Evolutionary conservation across 2,113 vertebrate genomes (phyloP).

Genomic region (Perccottus glenii): DNA sequence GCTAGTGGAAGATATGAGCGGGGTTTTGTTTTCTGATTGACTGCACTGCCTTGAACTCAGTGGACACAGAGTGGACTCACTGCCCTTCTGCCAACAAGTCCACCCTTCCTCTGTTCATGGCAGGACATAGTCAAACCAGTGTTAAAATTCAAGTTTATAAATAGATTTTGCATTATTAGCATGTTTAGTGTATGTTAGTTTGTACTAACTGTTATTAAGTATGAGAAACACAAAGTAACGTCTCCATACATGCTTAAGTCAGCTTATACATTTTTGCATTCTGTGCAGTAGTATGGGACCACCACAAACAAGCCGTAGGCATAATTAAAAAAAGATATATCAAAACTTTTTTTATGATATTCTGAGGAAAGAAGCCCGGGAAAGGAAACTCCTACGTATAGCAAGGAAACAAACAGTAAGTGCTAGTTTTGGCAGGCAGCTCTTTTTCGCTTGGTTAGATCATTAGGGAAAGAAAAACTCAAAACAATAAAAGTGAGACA

Average conservation of each 20-base stretch:
- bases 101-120: slow-evolving; percentile 23
- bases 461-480: slow-evolving; percentile 46
- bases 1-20: slow-evolving; percentile 37
- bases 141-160: not conserved
- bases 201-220: slow-evolving; percentile 12
- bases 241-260: not conserved
- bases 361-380: slow-evolving; percentile 45
- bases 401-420: slow-evolving; percentile 22
- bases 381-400: slow-evolving; percentile 38
- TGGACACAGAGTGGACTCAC: slow-evolving; percentile 1
- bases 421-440: slow-evolving; percentile 42
- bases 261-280: not conserved
- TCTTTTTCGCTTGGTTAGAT: slow-evolving; percentile 48
- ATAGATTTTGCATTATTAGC: slow-evolving; percentile 1
- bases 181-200: slow-evolving; percentile 8
- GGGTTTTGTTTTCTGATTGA: slow-evolving; percentile 31
- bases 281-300: not conserved
- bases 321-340: slow-evolving; percentile 26
- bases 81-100: not conserved
- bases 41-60: slow-evolving; percentile 16
- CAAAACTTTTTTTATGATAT: slow-evolving; percentile 48
- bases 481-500: not conserved
- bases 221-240: slow-evolving; percentile 13
- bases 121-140: slow-evolving; percentile 10
- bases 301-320: not conserved